phyloP scores from a whole-genome alignment of 2,888 invertebrate genomes.

The Andrena fulva region DNA sequence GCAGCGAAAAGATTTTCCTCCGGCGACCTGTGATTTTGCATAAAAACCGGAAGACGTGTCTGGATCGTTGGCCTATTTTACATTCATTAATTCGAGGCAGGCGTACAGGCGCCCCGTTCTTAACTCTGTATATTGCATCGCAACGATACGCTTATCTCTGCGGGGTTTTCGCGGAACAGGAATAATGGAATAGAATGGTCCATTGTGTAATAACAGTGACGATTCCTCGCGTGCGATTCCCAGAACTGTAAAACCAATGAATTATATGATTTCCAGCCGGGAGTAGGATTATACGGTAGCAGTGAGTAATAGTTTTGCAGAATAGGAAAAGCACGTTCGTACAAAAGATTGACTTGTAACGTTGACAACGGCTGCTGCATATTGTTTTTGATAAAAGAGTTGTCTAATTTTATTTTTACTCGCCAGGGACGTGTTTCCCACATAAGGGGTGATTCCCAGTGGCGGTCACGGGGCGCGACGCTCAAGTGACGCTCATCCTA shows the following conservation, averaged over 20 bases:
- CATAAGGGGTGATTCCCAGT: too few species aligned
- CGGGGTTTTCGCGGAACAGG: constrained; percentile 64
- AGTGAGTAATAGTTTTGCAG: constrained; percentile 21
- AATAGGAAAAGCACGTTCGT: too few species aligned
- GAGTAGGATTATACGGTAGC: not conserved
- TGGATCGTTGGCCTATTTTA: constrained; percentile 44
- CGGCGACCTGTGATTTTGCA: not conserved
- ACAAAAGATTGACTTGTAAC: too few species aligned
- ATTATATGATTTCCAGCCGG: constrained; percentile 35
- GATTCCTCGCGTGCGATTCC: constrained; percentile 52
- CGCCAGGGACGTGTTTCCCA: too few species aligned
- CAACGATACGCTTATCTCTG: constrained; percentile 60
- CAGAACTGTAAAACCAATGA: constrained; percentile 39
- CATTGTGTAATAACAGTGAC: constrained; percentile 70
- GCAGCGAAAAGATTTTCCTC: not conserved
- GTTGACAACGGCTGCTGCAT: too few species aligned
- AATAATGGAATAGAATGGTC: constrained; percentile 71
- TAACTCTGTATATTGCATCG: constrained; percentile 57
- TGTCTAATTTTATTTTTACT: too few species aligned
- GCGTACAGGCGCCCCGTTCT: constrained; percentile 34
- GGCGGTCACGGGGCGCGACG: too few species aligned
- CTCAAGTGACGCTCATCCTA: too few species aligned
- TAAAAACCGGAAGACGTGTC: constrained; percentile 7
- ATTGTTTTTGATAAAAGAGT: too few species aligned
- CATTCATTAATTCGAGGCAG: constrained; percentile 50